Conservation (phyloP, 2,113 vertebrate genomes). For the Ptychochromis oligacanthus region DNA sequence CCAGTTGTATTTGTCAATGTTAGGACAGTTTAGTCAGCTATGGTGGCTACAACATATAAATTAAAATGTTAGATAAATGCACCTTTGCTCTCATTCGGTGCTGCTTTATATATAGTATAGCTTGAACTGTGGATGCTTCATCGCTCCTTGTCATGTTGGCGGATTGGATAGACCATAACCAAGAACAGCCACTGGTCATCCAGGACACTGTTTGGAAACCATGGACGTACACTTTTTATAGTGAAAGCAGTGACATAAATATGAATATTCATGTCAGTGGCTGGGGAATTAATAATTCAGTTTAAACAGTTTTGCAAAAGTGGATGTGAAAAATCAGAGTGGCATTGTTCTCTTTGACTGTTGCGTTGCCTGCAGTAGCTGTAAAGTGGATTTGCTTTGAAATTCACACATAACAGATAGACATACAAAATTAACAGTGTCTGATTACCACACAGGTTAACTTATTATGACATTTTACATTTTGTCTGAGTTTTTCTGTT, state of each 20-base stretch:
- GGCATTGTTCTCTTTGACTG: neutral
- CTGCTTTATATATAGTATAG: no score
- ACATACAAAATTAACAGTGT: neutral
- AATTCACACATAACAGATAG: neutral
- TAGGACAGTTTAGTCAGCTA: neutral
- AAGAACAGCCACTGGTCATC: no score
- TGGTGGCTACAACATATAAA: neutral
- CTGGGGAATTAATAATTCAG: neutral
- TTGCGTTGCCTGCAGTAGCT: neutral
- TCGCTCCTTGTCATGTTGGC: no score
- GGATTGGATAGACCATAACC: no score
- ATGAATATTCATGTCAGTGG: neutral
- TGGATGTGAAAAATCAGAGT: neutral
- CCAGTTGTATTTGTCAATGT: neutral
- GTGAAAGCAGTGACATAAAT: no score
- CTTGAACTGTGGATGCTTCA: no score
- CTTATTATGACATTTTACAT: no score
- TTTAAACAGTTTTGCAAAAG: neutral
- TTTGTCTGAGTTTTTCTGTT: no score
- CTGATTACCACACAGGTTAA: neutral
- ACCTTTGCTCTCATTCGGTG: neutral
- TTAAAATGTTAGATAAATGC: neutral
- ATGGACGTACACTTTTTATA: no score
- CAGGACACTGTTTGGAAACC: no score
- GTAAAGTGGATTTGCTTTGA: neutral